These are phyloP conservation scores for Neodon shergylaensis DNA, from an alignment of 2,113 vertebrate genomes.

Conservation along the genomic window DNA sequence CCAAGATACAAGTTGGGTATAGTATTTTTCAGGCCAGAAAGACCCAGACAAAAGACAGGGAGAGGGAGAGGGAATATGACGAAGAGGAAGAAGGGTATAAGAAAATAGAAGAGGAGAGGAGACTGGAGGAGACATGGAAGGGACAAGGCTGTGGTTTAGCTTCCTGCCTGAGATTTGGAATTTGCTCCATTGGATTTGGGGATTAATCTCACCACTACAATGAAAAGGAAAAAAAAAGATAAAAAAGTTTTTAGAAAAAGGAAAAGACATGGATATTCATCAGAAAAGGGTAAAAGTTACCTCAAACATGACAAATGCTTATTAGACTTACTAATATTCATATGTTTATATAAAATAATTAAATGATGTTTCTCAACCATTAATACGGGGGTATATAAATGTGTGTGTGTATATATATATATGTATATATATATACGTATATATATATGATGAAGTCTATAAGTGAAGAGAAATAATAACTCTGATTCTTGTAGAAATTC, in stretches of 20 bases:
- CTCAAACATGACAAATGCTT: not conserved
- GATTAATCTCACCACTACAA: not conserved
- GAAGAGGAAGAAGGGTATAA: not conserved
- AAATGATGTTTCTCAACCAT: not conserved
- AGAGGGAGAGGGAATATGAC: too few species aligned
- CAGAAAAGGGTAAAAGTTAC: not conserved
- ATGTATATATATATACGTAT: not conserved
- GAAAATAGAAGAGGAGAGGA: not conserved
- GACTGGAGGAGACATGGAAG: not conserved
- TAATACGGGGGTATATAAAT: not conserved
- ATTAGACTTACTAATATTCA: not conserved
- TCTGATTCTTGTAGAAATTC: constrained; percentile 3
- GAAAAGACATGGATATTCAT: not conserved
- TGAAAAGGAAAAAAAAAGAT: not conserved
- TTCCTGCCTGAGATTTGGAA: not conserved
- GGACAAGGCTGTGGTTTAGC: not conserved
- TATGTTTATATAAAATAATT: not conserved
- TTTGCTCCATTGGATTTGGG: not conserved
- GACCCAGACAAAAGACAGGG: not conserved
- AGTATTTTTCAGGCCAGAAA: not conserved
- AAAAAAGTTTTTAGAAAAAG: not conserved
- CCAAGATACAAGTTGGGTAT: not conserved
- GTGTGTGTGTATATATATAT: too few species aligned
- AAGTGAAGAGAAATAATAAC: not conserved
- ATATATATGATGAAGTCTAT: not conserved